A percentile compares a stretch with the other conserved stretches of the same genome.
phyloP scores from a whole-genome alignment of 2,113 vertebrate species.

The Tupaia chinensis region DNA sequence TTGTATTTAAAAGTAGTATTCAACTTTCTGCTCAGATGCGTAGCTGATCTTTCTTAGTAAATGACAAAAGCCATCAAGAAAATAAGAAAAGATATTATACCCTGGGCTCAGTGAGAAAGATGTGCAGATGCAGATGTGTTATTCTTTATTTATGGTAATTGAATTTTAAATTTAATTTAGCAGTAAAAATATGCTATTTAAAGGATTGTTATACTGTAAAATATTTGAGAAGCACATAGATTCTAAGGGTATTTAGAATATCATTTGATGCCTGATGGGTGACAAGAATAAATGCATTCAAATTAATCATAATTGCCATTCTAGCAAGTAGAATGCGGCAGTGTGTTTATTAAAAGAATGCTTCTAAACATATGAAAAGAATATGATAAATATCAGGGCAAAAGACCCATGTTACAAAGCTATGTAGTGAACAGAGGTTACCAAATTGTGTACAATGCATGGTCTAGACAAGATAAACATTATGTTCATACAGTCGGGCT shows the following conservation, averaged over 20 bases:
- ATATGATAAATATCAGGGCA: not conserved
- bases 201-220: slow-evolving; percentile 60
- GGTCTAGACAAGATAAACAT: not conserved
- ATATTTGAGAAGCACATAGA: slow-evolving; percentile 36
- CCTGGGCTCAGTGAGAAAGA: slow-evolving; percentile 15
- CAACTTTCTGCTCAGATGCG: not conserved
- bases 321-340: slow-evolving; percentile 48
- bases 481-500: not conserved
- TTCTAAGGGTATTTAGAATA: slow-evolving; percentile 49
- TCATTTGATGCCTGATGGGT: slow-evolving; percentile 63
- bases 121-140: slow-evolving; percentile 63
- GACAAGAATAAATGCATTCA: slow-evolving; percentile 62
- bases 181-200: slow-evolving; percentile 73
- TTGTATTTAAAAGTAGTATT: not conserved
- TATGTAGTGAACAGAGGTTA: not conserved
- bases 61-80: not conserved
- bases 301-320: slow-evolving; percentile 75
- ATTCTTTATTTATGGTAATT: slow-evolving; percentile 78
- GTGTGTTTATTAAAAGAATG: slow-evolving; percentile 32
- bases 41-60: not conserved
- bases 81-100: slow-evolving; percentile 13
- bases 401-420: not conserved
- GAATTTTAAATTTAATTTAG: slow-evolving; percentile 79
- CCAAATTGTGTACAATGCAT: accelerated
- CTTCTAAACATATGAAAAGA: slow-evolving; percentile 6